Evolutionary conservation across 2,888 invertebrate species (phyloP).

Genomic region (Lasioglossum marginatum): DNA sequence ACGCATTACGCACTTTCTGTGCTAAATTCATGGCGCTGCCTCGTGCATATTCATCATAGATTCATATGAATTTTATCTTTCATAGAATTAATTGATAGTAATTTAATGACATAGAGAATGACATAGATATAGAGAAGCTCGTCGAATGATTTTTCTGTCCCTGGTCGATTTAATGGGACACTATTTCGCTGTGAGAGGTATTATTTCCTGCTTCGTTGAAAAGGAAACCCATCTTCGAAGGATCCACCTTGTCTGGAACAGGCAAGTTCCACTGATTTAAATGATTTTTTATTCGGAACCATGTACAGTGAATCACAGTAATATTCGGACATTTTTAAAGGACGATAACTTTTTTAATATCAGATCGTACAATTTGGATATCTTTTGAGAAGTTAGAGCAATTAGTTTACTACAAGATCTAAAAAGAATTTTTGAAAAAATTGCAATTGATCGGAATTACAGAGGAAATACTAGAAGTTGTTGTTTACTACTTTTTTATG

Average conservation of each 20-base stretch:
- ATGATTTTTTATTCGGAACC: not conserved
- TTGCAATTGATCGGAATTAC: no score
- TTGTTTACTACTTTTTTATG: no score
- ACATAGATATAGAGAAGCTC: not conserved
- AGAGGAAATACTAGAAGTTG: no score
- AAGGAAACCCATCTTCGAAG: not conserved
- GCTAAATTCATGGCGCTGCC: not conserved
- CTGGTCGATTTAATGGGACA: not conserved
- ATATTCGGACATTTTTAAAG: no score
- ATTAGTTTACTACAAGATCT: no score
- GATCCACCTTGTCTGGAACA: not conserved
- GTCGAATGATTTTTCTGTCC: not conserved
- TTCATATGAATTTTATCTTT: not conserved
- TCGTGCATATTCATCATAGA: not conserved
- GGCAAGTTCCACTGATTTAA: not conserved
- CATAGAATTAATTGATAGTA: not conserved
- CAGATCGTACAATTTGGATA: no score
- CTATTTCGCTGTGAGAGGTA: not conserved
- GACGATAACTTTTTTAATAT: no score
- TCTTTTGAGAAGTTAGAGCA: no score
- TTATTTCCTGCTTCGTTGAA: not conserved
- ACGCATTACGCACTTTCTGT: not conserved
- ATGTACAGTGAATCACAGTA: no score
- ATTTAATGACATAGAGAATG: no score
- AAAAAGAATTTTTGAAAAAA: no score